Evolutionary conservation across 92 coral and sea anemone genomes (phyloP).

Genomic region (Micromussa lordhowensis): DNA sequence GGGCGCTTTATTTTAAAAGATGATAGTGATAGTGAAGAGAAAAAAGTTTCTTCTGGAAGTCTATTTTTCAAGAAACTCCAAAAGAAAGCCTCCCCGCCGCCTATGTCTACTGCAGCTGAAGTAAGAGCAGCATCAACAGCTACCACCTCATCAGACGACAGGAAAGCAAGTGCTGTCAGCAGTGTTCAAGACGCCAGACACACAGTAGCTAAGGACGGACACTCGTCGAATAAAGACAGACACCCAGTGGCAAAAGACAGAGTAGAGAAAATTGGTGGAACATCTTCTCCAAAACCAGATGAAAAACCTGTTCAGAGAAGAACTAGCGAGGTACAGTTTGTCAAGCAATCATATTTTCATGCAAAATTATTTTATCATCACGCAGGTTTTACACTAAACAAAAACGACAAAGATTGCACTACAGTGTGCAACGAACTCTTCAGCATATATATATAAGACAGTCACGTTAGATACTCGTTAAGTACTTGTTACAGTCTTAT

Average conservation of each 20-base stretch:
- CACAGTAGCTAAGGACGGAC: constrained; percentile 10
- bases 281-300: constrained; percentile 24
- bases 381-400: not conserved
- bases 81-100: constrained; percentile 71
- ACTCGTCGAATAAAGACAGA: not conserved
- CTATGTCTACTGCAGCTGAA: constrained; percentile 87
- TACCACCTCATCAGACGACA: constrained; percentile 14
- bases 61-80: constrained; percentile 74
- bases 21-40: constrained; percentile 74
- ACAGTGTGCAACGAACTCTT: too few relatives aligned
- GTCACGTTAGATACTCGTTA: not conserved
- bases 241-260: not conserved
- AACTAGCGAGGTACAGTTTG: constrained; percentile 25
- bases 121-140: constrained; percentile 81
- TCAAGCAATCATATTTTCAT: not conserved
- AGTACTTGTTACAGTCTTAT: not conserved
- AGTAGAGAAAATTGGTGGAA: not conserved
- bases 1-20: constrained; percentile 86
- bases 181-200: not conserved
- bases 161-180: not conserved
- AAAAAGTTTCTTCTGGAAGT: constrained; percentile 73
- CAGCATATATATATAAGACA: too few relatives aligned
- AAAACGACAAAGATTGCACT: too few relatives aligned
- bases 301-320: constrained; percentile 12
- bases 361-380: not conserved